Base-by-base conservation (phyloP, 1,140 invertebrate genomes). In the Ruditapes philippinarum region DNA sequence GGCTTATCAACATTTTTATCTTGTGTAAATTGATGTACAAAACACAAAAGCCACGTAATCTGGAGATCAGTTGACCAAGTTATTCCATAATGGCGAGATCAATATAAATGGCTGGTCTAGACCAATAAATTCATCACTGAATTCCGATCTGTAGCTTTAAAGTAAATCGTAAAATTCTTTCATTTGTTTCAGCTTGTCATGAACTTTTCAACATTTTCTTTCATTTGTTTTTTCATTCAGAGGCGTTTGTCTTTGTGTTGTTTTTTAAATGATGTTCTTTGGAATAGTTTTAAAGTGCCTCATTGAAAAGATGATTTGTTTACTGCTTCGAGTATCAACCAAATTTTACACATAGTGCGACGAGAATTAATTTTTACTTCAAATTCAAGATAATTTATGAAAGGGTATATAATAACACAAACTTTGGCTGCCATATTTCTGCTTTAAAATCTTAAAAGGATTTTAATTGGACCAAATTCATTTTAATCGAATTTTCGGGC, bases 381-480 rank as follows among this genome's bases (percentile, higher is more conserved):
- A n/a, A n/a, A n/a, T n/a, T n/a, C n/a, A n/a, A n/a, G 45, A 11
- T 14, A n/a, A 28, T 62, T 28, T 62, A 62, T 28, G 25, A 9
- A 1, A n/a, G 57, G 33, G n/a, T n/a, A n/a, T 38, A 31, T 70
- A 38, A 25, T 51, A 28, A n/a, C 31, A 22, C 74, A 78, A 78
- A 78, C 74, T 54, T 28, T 78, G 74, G 74, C 45, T 78, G 45
- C 45, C 36, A 78, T 78, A 57, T 78, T 45, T 42, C 11, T 25
- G 45, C 45, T 62, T 62, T 62, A 31, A 70, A 17, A 33, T 70
- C 33, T 38, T 70, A 11, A 38, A 1, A 28, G n/a, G 22, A 12
- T 38, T 38, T 70, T 70, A 70, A 70, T 70, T 70, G 65, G 65
- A 70, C 4, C 22, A 38, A 1, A 17, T 5, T 1, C 9, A 7